phyloP scores from a whole-genome alignment of 2,797 vertebrate genomes.

The Microchirus variegatus region DNA sequence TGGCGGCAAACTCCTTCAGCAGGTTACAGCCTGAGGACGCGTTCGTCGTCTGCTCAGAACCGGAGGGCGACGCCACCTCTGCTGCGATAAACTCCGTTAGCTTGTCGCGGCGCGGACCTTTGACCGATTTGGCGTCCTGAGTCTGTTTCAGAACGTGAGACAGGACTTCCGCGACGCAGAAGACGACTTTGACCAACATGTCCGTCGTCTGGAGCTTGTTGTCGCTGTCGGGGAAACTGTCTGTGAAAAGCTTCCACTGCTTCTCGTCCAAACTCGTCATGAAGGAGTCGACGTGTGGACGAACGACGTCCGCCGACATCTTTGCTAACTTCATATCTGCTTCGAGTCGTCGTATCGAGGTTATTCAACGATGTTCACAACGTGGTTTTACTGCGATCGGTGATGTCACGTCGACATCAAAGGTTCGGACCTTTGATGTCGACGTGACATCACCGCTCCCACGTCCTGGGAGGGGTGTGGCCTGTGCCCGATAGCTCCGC shows the following conservation, averaged over 20 bases:
- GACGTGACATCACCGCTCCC: too few relatives aligned
- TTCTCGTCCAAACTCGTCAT: neutral
- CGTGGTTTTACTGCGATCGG: neutral
- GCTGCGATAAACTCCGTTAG: neutral
- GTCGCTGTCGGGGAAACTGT: neutral
- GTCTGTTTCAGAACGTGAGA: neutral
- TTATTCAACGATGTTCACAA: neutral
- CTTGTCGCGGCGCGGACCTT: neutral
- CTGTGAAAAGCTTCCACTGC: neutral
- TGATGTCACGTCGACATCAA: neutral
- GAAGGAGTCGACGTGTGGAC: neutral
- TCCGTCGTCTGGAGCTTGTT: neutral
- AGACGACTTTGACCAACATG: neutral
- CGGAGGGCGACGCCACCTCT: neutral
- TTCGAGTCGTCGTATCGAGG: neutral
- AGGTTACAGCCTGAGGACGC: neutral
- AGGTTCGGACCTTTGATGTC: conserved; percentile 11
- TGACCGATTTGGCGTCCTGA: neutral
- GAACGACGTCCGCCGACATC: neutral
- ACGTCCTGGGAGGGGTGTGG: too few relatives aligned
- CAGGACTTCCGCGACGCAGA: neutral
- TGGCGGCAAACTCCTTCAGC: neutral
- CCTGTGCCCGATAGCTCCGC: too few relatives aligned
- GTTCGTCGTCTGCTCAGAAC: neutral
- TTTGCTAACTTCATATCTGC: neutral